Conservation (phyloP, 2,797 vertebrate species). For the Clarias platycephalus region DNA sequence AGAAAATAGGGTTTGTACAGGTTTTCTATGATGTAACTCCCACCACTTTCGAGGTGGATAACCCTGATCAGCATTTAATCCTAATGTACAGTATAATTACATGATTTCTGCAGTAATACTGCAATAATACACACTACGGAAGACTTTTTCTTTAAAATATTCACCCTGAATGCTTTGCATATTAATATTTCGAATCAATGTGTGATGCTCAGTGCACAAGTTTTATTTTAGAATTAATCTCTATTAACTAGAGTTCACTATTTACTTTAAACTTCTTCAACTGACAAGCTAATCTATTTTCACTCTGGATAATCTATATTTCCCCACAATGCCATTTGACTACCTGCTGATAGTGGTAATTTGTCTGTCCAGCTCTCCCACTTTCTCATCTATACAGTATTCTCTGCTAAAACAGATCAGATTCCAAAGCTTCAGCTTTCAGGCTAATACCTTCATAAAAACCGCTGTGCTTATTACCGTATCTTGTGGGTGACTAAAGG, state of each 20-base stretch:
- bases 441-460: not conserved
- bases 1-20: not conserved
- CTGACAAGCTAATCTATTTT: not conserved
- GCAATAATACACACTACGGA: not conserved
- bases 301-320: not conserved
- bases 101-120: not conserved
- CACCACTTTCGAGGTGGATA: too few species aligned
- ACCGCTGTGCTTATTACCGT: not conserved
- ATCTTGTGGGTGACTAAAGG: not conserved
- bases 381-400: too few species aligned
- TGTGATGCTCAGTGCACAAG: not conserved
- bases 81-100: too few species aligned
- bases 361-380: not conserved
- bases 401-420: not conserved
- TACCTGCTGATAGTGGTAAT: not conserved
- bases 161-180: not conserved
- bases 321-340: not conserved
- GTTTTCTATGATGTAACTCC: not conserved
- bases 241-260: not conserved
- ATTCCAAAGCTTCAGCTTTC: not conserved
- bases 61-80: too few species aligned
- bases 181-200: not conserved
- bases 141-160: not conserved
- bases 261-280: not conserved
- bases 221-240: not conserved